Base-by-base conservation (phyloP, 1,140 invertebrate genomes). In the Heliothis subflexa region DNA sequence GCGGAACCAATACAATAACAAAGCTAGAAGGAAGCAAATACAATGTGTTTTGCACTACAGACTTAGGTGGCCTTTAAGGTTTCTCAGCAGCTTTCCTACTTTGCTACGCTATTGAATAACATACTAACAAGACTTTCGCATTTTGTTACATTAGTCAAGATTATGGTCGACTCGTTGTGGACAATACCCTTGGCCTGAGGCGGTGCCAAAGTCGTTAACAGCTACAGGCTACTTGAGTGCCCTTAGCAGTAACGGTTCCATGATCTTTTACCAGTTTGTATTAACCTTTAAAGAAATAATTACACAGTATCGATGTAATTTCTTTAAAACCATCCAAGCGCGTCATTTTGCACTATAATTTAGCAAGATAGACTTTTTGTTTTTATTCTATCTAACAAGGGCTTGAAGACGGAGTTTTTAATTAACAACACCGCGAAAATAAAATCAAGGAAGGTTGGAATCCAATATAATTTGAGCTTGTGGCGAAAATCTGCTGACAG, bases 281-380 rank as follows among this genome's bases (percentile, higher is more conserved):
- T 71, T 71, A 71, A 71, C 68, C 68, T 71, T 71, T 71, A 16
- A 66, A 66, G 62, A 71, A 71, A 71, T 71, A 71, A 71, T 71
- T 55, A 49, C 68, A 71, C 50, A 40, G 49, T 40, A 71, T 71
- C 50, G 68, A 40, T 45, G 28, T 45, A 45, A 62, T 70, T 70
- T 52, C 21, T 71, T 71, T 71, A 55, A n/a, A 16, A 40, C 68
- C 28, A 71, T 54, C 68, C 68, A 55, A 55, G 50, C 68, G 50
- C n/a, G 50, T 54, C 14, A 55, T 55, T 28, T 55, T 71, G 28
- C 50, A n/a, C 28, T 71, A 40, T 71, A 33, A 71, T 54, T 70
- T 33, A 50, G 50, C 18, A 10, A 9, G 18, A 11, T 40, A 54
- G 0, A 25, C 11, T 40, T 55, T 40, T 33, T 33, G 21, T 55